These are phyloP conservation scores for Odontomyia ornata DNA, from an alignment of 2,888 invertebrate genomes.

Conservation along the genomic window DNA sequence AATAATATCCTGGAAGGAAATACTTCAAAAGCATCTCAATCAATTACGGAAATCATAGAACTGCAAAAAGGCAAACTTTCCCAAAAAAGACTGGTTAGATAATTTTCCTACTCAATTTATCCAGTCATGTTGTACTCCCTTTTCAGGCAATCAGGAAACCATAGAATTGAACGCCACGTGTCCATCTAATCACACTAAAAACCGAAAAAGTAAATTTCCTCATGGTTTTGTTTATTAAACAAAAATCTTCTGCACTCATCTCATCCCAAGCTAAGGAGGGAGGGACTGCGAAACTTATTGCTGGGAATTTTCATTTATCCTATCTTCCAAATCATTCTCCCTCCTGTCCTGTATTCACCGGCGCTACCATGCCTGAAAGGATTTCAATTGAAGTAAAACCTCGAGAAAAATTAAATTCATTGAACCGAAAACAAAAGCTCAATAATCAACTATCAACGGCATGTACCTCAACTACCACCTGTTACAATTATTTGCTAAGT, in stretches of 20 bases:
- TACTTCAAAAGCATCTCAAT: constrained; percentile 7
- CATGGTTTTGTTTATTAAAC: constrained; percentile 40
- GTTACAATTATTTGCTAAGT: constrained; percentile 29
- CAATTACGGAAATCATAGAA: constrained; percentile 38
- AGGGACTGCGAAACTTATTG: too few species aligned
- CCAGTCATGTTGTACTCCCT: neutral
- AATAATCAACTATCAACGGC: constrained; percentile 30
- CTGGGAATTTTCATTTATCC: neutral
- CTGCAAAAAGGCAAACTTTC: constrained; percentile 37
- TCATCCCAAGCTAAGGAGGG: neutral
- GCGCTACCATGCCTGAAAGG: neutral
- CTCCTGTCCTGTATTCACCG: neutral
- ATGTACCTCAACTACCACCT: constrained; percentile 30
- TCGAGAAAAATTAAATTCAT: constrained; percentile 35
- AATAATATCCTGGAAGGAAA: neutral
- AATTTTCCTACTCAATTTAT: neutral
- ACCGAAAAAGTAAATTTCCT: constrained; percentile 18
- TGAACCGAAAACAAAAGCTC: constrained; percentile 33
- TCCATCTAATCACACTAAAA: constrained; percentile 42
- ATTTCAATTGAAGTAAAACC: constrained; percentile 28
- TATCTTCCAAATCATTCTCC: neutral
- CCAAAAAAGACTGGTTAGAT: neutral
- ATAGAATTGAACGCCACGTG: constrained; percentile 31
- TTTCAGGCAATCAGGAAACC: constrained; percentile 34
- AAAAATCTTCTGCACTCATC: constrained; percentile 15